These are phyloP conservation scores for Aphodius granarius DNA, from an alignment of 2,888 invertebrate genomes.

Conservation along the genomic window DNA sequence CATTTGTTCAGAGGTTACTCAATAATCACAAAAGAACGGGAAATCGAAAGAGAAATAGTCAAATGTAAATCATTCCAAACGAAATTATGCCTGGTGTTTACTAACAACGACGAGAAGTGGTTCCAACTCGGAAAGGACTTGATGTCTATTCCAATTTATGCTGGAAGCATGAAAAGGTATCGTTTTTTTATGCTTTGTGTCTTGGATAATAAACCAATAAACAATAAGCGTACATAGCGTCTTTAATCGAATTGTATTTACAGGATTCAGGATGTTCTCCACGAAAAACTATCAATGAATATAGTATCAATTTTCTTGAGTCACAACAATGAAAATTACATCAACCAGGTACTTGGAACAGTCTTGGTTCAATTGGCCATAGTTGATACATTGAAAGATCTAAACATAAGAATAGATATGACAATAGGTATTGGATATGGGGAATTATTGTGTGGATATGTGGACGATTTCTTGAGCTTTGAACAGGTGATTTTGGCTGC, in stretches of 20 bases:
- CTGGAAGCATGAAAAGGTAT: conserved; percentile 15
- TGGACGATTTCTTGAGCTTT: conserved; percentile 81
- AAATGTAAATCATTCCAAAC: background rate
- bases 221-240: too few species aligned
- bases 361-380: conserved; percentile 61
- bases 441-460: conserved; percentile 89
- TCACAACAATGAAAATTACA: background rate
- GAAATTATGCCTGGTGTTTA: conserved; percentile 16
- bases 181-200: background rate
- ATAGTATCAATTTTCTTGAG: conserved; percentile 19
- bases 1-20: background rate
- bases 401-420: conserved; percentile 48
- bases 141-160: conserved; percentile 17
- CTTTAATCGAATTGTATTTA: background rate
- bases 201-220: too few species aligned
- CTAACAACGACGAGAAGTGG: conserved; percentile 9
- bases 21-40: conserved; percentile 1
- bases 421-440: conserved; percentile 78
- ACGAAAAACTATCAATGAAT: conserved; percentile 10
- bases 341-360: conserved; percentile 29
- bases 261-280: conserved; percentile 17
- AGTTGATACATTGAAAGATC: conserved; percentile 55
- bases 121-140: background rate
- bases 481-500: conserved; percentile 67
- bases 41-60: background rate